phyloP scores from a whole-genome alignment of 1,140 invertebrate genomes.

The Calephelis nemesis region DNA sequence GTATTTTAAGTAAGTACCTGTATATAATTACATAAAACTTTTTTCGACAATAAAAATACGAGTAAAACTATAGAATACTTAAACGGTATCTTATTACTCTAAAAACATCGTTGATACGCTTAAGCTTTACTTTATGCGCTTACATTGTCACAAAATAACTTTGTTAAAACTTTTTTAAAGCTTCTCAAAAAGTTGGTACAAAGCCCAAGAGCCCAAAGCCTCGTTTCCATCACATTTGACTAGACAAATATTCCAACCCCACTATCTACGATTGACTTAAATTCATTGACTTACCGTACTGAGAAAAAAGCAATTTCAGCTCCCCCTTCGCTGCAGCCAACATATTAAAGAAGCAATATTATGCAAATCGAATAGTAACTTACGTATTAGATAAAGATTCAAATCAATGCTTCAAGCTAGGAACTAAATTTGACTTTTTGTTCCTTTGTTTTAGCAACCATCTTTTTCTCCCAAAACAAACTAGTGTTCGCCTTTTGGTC shows the following conservation, averaged over 20 bases:
- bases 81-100: slow-evolving; percentile 5
- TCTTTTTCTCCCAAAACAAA: too few relatives aligned
- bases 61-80: not conserved
- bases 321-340: slow-evolving; percentile 54
- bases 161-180: slow-evolving; percentile 15
- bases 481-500: too few relatives aligned
- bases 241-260: slow-evolving; percentile 65
- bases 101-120: slow-evolving; percentile 2
- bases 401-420: slow-evolving; percentile 6
- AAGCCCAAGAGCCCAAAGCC: slow-evolving; percentile 44
- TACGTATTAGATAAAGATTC: slow-evolving; percentile 33
- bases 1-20: too few relatives aligned
- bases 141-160: slow-evolving; percentile 9
- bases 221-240: slow-evolving; percentile 70
- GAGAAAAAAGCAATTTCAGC: slow-evolving; percentile 69
- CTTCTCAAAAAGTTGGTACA: slow-evolving; percentile 26
- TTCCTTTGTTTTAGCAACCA: not conserved
- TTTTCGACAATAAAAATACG: not conserved
- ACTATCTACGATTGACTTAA: slow-evolving; percentile 67
- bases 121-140: slow-evolving; percentile 9
- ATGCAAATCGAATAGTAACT: slow-evolving; percentile 61
- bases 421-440: slow-evolving; percentile 5
- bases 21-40: not conserved
- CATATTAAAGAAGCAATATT: slow-evolving; percentile 77
- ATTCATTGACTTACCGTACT: slow-evolving; percentile 63